phyloP scores from a whole-genome alignment of 2,888 invertebrate genomes.

The Branchellion lobata region DNA sequence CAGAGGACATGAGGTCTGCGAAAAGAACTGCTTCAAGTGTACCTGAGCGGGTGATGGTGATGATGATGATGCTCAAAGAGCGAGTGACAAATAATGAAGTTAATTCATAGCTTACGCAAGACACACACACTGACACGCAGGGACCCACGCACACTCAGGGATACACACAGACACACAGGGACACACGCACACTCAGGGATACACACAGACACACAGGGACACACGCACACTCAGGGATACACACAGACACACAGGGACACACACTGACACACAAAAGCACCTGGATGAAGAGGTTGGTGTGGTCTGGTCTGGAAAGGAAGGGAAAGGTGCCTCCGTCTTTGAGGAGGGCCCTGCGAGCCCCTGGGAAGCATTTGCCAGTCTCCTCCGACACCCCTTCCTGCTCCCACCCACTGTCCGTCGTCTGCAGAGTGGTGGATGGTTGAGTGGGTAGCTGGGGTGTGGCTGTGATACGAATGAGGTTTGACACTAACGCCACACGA shows the following conservation, averaged over 20 bases:
- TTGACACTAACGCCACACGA: no score
- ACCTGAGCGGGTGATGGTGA: slow-evolving; percentile 2
- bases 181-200: no score
- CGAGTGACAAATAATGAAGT: neutral
- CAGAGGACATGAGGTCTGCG: neutral
- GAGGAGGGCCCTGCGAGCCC: slow-evolving; percentile 80
- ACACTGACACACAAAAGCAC: slow-evolving; percentile 63
- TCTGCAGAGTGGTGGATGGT: slow-evolving; percentile 55
- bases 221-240: neutral
- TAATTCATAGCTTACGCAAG: no score
- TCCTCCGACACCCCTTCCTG: slow-evolving; percentile 76
- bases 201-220: neutral
- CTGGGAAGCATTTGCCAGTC: slow-evolving; percentile 80
- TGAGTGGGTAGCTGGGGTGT: neutral
- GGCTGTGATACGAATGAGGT: no score
- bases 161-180: no score
- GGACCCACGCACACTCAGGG: no score
- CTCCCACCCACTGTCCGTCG: slow-evolving; percentile 83
- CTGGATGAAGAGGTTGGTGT: slow-evolving; percentile 84
- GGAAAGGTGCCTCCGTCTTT: slow-evolving; percentile 89
- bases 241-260: neutral
- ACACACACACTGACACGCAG: no score
- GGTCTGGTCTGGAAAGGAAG: slow-evolving; percentile 80
- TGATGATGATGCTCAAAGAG: neutral
- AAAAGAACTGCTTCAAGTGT: slow-evolving; percentile 31